Base-by-base conservation (phyloP, 1,140 invertebrate genomes). In the Drosophila aff. region DNA sequence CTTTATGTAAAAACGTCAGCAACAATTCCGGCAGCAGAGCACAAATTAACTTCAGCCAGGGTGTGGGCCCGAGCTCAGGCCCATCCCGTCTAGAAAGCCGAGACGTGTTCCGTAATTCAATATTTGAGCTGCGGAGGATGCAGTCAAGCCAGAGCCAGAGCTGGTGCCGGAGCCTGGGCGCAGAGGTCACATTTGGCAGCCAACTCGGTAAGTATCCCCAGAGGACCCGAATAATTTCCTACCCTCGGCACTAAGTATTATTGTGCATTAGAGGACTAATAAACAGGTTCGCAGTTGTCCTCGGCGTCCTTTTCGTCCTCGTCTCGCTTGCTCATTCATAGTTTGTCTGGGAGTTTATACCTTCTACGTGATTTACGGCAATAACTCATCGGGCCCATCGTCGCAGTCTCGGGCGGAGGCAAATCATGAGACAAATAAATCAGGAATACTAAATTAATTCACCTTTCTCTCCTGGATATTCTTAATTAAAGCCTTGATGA, bases 221-320 rank as follows among this genome's bases (percentile, higher is more conserved):
- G 61, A 68, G 85, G 71, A 73, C 44, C 68, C 81, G 68, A 82
- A 75, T 90, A 90, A 90, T 91, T 90, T 90, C 59, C 85, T 90
- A 90, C 85, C 85, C 85, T 85, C 74, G 86, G 85, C 85, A 90
- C 86, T 91, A 85, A 90, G 86, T 84, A 90, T 90, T 90, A 90
- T 90, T 90, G 85, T 90, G 85, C 85, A 90, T 90, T 90, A 90
- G 85, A 90, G 86, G 79, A 85, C 85, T 90, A 90, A 90, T 90
- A 90, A 90, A 90, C 85, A 90, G 85, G 86, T 90, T 90, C 85
- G 68, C 85, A 87, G 63, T 66, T 68, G 75, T 57, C 64, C 46
- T 47, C 65, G 44, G 15, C 26, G 55, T 47, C 43, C 47, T 21
- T n/a, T 28, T 50, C 26, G 47, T 50, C 40, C 50, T 36, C 18